Evolutionary conservation across 2,113 vertebrate genomes (phyloP).

Genomic region (Calidris pugnax): DNA sequence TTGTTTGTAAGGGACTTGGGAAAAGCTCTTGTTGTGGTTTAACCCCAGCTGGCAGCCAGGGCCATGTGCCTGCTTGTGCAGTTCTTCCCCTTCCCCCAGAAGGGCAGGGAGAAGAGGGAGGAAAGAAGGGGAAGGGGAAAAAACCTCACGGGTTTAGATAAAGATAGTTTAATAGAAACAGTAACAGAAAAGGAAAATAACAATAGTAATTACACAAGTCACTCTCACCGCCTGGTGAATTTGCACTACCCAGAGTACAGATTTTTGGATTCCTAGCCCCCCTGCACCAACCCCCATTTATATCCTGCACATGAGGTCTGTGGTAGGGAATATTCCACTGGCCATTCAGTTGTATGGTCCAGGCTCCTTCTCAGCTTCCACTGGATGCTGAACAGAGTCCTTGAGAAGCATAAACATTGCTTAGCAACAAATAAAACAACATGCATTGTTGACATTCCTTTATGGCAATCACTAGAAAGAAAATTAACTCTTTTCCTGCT

Average conservation of each 20-base stretch:
- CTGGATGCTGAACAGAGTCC: not conserved
- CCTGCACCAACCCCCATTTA: not conserved
- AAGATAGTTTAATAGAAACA: not conserved
- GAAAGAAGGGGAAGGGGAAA: not conserved
- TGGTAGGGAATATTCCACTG: not conserved
- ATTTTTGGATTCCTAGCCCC: not conserved
- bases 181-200: not conserved
- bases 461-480: not conserved
- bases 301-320: not conserved
- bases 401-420: not conserved
- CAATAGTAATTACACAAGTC: not conserved
- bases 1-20: not conserved
- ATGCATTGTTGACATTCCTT: not conserved
- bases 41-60: not conserved
- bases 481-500: not conserved
- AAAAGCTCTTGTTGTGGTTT: not conserved
- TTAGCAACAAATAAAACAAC: not conserved
- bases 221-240: not conserved
- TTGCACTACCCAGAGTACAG: not conserved
- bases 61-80: not conserved
- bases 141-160: not conserved
- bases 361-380: not conserved
- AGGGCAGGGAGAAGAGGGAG: not conserved
- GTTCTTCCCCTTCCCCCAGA: not conserved
- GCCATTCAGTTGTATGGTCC: not conserved